phyloP scores from a whole-genome alignment of 2,888 invertebrate genomes.

The Plebejus melissa region DNA sequence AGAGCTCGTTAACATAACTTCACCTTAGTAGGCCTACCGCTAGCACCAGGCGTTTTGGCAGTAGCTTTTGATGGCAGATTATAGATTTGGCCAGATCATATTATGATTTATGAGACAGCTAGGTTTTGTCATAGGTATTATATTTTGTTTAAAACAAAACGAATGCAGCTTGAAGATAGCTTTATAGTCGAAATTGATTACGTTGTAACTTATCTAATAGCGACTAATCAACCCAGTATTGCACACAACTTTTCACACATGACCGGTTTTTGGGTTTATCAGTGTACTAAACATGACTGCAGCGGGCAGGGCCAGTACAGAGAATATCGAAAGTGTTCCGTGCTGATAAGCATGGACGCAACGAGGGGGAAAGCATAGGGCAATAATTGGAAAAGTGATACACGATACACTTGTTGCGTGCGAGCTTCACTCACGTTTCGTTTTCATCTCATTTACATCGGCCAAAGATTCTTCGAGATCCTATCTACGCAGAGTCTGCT shows the following conservation, averaged over 20 bases:
- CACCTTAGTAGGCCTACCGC: neutral
- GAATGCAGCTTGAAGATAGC: neutral
- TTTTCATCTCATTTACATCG: slow-evolving; percentile 25
- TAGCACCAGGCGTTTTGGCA: neutral
- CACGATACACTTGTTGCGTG: slow-evolving; percentile 33
- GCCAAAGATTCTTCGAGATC: neutral
- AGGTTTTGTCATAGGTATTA: neutral
- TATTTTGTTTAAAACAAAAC: neutral
- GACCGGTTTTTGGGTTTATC: neutral
- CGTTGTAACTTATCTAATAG: neutral
- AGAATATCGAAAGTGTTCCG: slow-evolving; percentile 54
- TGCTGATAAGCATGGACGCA: slow-evolving; percentile 46
- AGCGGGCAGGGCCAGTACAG: slow-evolving; percentile 12
- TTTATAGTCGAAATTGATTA: neutral
- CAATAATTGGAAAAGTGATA: slow-evolving; percentile 40
- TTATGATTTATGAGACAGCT: neutral
- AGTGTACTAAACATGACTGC: neutral
- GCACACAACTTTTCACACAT: neutral
- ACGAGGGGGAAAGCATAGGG: slow-evolving; percentile 53
- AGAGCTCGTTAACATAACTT: neutral
- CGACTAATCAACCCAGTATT: neutral
- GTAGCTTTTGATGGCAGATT: neutral
- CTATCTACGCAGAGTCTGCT: neutral
- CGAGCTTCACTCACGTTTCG: slow-evolving; percentile 30
- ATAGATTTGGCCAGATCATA: neutral